Conservation (phyloP, 92 coral and sea anemone genomes). For the Chrysogorgia sp. region DNA sequence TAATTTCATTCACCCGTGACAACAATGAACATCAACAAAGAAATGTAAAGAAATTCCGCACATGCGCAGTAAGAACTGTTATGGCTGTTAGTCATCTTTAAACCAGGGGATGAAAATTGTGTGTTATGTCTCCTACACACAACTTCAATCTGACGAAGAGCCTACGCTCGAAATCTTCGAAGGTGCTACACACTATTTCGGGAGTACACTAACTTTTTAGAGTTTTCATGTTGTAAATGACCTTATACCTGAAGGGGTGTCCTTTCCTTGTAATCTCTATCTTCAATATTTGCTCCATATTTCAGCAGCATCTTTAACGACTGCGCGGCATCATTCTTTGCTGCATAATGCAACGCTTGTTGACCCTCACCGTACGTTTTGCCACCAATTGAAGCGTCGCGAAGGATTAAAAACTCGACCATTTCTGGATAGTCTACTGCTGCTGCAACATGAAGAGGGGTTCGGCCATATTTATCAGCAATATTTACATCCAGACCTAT, state of each 20-base stretch:
- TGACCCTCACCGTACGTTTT: constrained; percentile 80
- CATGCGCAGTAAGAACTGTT: no score
- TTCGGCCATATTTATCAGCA: constrained; percentile 85
- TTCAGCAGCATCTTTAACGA: constrained; percentile 84
- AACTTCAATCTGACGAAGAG: no score
- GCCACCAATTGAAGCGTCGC: constrained; percentile 82
- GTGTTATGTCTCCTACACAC: no score
- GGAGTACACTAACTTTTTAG: no score
- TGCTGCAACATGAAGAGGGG: constrained; percentile 91
- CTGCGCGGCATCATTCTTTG: constrained; percentile 83
- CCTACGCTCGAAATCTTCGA: no score
- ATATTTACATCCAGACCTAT: constrained; percentile 80
- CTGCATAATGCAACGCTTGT: constrained; percentile 91
- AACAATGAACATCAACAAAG: no score
- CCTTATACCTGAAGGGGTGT: constrained; percentile 84
- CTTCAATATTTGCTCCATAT: constrained; percentile 81
- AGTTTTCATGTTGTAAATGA: no score
- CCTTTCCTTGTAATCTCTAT: constrained; percentile 81
- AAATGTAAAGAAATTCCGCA: no score
- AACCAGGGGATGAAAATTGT: no score
- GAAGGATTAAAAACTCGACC: constrained; percentile 82
- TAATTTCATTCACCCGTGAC: no score
- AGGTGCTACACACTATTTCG: no score
- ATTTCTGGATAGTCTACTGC: constrained; percentile 97
- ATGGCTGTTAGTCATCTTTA: no score